Evolutionary conservation across 2,888 invertebrate species (phyloP).

Genomic region (Melipona bicolor): DNA sequence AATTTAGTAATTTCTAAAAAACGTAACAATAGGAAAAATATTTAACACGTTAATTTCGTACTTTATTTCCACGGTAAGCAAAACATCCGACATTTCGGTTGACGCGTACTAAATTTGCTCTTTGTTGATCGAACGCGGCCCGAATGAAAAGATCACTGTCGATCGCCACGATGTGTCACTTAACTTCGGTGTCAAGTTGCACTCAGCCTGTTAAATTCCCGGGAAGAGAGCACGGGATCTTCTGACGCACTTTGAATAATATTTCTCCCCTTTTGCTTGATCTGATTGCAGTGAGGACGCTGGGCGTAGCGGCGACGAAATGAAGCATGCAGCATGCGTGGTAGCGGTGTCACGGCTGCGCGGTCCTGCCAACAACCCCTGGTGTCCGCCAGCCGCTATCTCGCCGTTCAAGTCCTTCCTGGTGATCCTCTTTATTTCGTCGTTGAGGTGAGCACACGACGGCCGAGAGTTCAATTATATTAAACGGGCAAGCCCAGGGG

Average conservation of each 20-base stretch:
- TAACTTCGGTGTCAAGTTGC: too few relatives aligned
- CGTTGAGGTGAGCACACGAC: slow-evolving; percentile 79
- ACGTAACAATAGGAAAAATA: too few relatives aligned
- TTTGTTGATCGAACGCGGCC: too few relatives aligned
- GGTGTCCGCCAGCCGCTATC: slow-evolving; percentile 84
- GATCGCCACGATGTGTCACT: too few relatives aligned
- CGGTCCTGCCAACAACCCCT: slow-evolving; percentile 84
- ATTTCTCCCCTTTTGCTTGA: slow-evolving; percentile 19
- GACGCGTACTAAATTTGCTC: too few relatives aligned
- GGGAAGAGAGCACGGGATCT: too few relatives aligned
- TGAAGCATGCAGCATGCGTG: slow-evolving; percentile 84
- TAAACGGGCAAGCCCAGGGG: slow-evolving; percentile 2
- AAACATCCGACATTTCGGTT: too few relatives aligned
- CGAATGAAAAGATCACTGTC: too few relatives aligned
- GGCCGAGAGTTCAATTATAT: slow-evolving; percentile 13
- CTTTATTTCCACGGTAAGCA: too few relatives aligned
- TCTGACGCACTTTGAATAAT: neutral
- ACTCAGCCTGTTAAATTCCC: too few relatives aligned
- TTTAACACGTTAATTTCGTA: too few relatives aligned
- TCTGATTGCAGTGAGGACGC: slow-evolving; percentile 81
- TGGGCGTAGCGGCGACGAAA: slow-evolving; percentile 84
- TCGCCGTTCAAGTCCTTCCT: slow-evolving; percentile 83
- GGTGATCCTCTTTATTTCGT: slow-evolving; percentile 86
- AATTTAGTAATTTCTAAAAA: too few relatives aligned
- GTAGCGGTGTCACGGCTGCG: slow-evolving; percentile 85